A percentile compares a stretch with the other conserved stretches of the same genome.
Conservation (phyloP, 2,797 vertebrate species). For the Decapterus maruadsi region DNA sequence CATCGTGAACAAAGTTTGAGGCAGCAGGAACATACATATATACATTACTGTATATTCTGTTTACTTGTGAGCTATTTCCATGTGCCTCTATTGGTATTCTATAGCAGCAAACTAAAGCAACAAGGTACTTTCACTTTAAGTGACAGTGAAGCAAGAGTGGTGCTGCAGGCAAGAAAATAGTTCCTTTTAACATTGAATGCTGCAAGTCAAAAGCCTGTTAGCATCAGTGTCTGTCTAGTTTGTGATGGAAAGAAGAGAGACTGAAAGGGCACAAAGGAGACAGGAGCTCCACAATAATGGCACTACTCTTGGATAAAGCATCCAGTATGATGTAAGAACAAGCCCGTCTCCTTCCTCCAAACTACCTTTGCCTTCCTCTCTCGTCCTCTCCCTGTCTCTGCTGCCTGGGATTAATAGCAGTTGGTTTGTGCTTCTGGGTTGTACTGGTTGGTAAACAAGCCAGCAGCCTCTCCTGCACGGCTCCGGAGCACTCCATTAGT, state of each 20-base stretch:
- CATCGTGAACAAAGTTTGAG: not conserved
- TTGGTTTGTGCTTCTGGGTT: constrained; percentile 50
- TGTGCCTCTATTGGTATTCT: constrained; percentile 2
- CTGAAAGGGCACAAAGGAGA: constrained; percentile 27
- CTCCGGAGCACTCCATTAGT: constrained; percentile 78
- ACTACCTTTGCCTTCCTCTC: constrained; percentile 33
- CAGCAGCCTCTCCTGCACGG: constrained; percentile 59
- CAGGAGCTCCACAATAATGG: constrained; percentile 43
- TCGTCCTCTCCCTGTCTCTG: constrained; percentile 18
- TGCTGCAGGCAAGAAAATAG: constrained; percentile 31
- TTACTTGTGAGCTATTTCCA: not conserved
- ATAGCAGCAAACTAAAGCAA: constrained; percentile 1
- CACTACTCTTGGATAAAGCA: constrained; percentile 53
- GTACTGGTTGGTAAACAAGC: constrained; percentile 70
- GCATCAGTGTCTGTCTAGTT: constrained; percentile 14
- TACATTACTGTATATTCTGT: not conserved
- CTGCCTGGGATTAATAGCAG: constrained; percentile 63
- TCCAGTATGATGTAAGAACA: constrained; percentile 54
- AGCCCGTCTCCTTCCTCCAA: constrained; percentile 40
- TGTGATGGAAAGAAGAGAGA: constrained; percentile 19
- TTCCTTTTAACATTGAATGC: constrained; percentile 32
- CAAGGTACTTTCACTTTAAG: constrained; percentile 16
- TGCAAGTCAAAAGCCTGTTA: constrained; percentile 49
- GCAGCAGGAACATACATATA: not conserved
- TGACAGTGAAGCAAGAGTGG: constrained; percentile 5